These are phyloP conservation scores for Lycodopsis pacificus DNA, from an alignment of 2,797 vertebrate genomes.

Conservation along the genomic window DNA sequence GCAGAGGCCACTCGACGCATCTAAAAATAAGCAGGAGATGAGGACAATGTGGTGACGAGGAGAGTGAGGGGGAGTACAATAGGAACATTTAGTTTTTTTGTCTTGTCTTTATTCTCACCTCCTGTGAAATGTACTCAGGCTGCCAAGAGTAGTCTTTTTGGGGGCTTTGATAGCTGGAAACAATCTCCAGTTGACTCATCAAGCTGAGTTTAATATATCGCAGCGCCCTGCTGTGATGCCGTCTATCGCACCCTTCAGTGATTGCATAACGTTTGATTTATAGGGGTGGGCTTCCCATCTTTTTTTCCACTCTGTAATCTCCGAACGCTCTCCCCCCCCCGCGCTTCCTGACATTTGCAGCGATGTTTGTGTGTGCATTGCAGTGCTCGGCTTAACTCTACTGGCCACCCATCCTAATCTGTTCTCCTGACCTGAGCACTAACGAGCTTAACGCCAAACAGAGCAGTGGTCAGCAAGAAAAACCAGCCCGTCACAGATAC, in stretches of 20 bases:
- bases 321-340: slow-evolving; percentile 14
- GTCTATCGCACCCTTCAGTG: slow-evolving; percentile 30
- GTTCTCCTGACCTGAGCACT: slow-evolving; percentile 56
- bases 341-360: slow-evolving; percentile 58
- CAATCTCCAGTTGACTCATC: slow-evolving; percentile 52
- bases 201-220: slow-evolving; percentile 37
- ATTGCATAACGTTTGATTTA: slow-evolving; percentile 57
- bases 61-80: slow-evolving; percentile 31
- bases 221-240: slow-evolving; percentile 19
- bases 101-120: slow-evolving; percentile 7
- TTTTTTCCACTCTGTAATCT: slow-evolving; percentile 41
- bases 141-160: slow-evolving; percentile 24
- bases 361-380: slow-evolving; percentile 56
- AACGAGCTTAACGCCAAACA: slow-evolving; percentile 68
- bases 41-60: slow-evolving; percentile 47
- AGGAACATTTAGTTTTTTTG: slow-evolving; percentile 17
- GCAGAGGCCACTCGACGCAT: slow-evolving; percentile 53
- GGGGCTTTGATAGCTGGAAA: slow-evolving; percentile 34
- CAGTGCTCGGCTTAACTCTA: slow-evolving; percentile 62
- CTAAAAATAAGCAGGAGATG: slow-evolving; percentile 64
- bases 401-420: slow-evolving; percentile 67
- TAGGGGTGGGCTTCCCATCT: slow-evolving; percentile 29
- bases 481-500: slow-evolving; percentile 43
- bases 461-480: slow-evolving; percentile 67
- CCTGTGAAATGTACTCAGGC: slow-evolving; percentile 37